phyloP scores from a whole-genome alignment of 2,113 vertebrate genomes.

The Conger conger region DNA sequence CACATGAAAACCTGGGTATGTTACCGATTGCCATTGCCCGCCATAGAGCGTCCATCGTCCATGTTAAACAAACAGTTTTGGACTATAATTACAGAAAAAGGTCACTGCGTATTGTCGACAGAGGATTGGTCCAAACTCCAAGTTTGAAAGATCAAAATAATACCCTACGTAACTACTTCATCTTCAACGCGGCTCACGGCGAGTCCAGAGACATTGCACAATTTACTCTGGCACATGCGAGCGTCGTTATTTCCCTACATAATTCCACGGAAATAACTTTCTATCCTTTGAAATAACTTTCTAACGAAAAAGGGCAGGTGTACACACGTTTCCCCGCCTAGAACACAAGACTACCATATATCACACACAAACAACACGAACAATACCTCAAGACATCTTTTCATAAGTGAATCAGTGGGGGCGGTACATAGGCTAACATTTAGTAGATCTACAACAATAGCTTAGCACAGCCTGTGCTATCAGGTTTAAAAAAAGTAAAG shows the following conservation, averaged over 20 bases:
- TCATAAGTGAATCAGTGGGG: slow-evolving; percentile 70
- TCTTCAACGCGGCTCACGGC: slow-evolving; percentile 31
- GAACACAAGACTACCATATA: slow-evolving; percentile 65
- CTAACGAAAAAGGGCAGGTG: slow-evolving; percentile 85
- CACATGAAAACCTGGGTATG: slow-evolving; percentile 11
- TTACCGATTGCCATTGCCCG: background rate
- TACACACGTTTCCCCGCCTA: slow-evolving; percentile 67
- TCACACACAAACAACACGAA: slow-evolving; percentile 73
- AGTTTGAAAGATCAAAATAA: background rate
- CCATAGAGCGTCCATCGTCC: background rate
- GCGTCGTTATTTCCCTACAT: slow-evolving; percentile 59
- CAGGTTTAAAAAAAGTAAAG: slow-evolving; percentile 56
- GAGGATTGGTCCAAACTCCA: slow-evolving; percentile 67
- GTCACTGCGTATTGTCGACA: slow-evolving; percentile 68
- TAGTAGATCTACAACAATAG: slow-evolving; percentile 76
- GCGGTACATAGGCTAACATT: slow-evolving; percentile 70
- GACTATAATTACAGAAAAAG: slow-evolving; percentile 21
- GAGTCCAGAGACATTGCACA: slow-evolving; percentile 62
- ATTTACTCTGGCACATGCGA: slow-evolving; percentile 61
- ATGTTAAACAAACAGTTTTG: slow-evolving; percentile 13
- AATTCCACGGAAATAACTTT: slow-evolving; percentile 65
- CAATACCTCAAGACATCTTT: slow-evolving; percentile 76
- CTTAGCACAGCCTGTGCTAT: slow-evolving; percentile 70
- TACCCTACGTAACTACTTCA: slow-evolving; percentile 41
- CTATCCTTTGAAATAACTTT: slow-evolving; percentile 65